These are phyloP conservation scores for Anthopleura sola DNA, from an alignment of 64 coral and sea anemone genomes.

Conservation along the genomic window DNA sequence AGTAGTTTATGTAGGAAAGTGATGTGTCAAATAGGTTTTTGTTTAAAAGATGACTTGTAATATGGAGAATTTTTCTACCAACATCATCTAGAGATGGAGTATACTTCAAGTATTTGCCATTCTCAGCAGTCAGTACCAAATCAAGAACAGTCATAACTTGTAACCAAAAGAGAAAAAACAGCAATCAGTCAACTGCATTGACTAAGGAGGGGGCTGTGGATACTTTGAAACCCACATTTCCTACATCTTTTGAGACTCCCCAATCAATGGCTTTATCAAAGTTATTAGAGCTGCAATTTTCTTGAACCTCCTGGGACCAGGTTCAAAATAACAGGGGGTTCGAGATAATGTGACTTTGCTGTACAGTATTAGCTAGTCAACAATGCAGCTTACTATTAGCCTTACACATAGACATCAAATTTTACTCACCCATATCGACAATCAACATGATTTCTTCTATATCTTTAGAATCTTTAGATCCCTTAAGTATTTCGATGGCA, in stretches of 20 bases:
- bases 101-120: conserved; percentile 40
- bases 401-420: too few species aligned
- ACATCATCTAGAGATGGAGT: conserved; percentile 34
- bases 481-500: conserved; percentile 48
- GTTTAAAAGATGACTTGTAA: conserved; percentile 31
- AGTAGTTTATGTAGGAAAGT: conserved; percentile 22
- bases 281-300: too few species aligned
- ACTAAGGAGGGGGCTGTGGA: too few species aligned
- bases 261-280: too few species aligned
- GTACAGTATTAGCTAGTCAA: too few species aligned
- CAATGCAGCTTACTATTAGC: too few species aligned
- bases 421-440: conserved; percentile 1
- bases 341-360: too few species aligned
- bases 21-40: conserved; percentile 32
- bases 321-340: too few species aligned
- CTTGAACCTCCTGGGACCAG: too few species aligned
- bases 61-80: conserved; percentile 38
- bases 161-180: background rate
- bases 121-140: background rate
- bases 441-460: background rate
- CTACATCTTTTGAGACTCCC: too few species aligned
- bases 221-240: too few species aligned
- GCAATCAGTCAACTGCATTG: too few species aligned
- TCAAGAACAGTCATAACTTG: conserved; percentile 1
- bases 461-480: conserved; percentile 19